phyloP scores from a whole-genome alignment of 2,888 invertebrate species.

The Acheta domesticus region DNA sequence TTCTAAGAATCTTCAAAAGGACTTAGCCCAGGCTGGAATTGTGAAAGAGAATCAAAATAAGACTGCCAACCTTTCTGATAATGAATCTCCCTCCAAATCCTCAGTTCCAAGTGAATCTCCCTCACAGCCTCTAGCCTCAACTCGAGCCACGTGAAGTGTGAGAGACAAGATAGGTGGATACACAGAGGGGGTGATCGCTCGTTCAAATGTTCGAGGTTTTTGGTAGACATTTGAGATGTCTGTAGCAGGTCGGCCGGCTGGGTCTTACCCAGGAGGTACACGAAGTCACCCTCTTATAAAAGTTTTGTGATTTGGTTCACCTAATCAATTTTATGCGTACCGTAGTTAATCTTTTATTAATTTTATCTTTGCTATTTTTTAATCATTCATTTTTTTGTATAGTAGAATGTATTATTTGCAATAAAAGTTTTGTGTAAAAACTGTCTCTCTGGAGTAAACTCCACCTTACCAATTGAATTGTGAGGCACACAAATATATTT shows the following conservation, averaged over 20 bases:
- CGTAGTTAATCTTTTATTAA: conserved; percentile 30
- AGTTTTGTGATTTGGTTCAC: conserved; percentile 31
- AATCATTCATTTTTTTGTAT: conserved; percentile 33
- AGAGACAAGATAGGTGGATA: conserved; percentile 26
- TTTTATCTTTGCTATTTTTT: conserved; percentile 25
- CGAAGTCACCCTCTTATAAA: conserved; percentile 26
- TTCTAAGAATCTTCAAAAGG: conserved; percentile 50
- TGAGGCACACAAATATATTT: conserved; percentile 18
- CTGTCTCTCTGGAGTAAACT: conserved; percentile 51
- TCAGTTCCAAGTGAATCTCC: conserved; percentile 10
- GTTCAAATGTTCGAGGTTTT: conserved; percentile 32
- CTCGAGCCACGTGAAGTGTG: conserved; percentile 31
- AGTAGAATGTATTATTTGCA: conserved; percentile 32
- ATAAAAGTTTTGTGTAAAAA: conserved; percentile 34
- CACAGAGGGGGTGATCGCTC: conserved; percentile 28
- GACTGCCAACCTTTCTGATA: conserved; percentile 7
- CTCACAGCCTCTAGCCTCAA: conserved; percentile 27
- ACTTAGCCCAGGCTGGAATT: conserved; percentile 18
- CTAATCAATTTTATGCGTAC: conserved; percentile 28
- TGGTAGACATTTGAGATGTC: conserved; percentile 34
- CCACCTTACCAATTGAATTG: conserved; percentile 47
- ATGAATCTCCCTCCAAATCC: conserved; percentile 22
- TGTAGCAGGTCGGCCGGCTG: conserved; percentile 29
- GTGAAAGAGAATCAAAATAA: conserved; percentile 25
- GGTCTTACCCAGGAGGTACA: conserved; percentile 31